These are phyloP conservation scores for Phrynosoma platyrhinos DNA, from an alignment of 2,113 vertebrate genomes.

Conservation along the genomic window DNA sequence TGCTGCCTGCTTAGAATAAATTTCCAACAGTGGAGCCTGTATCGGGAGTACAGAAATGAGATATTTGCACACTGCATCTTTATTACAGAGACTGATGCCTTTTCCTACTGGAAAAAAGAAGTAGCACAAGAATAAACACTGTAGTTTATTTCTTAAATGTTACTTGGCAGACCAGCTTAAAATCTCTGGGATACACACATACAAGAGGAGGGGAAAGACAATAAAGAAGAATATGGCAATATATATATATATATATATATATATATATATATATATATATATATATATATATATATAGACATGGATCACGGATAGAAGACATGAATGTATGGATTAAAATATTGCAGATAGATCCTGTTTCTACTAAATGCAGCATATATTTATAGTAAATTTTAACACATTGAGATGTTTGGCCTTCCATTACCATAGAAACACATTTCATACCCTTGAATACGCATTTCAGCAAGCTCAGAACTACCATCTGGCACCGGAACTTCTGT, in stretches of 20 bases:
- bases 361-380: conserved; percentile 28
- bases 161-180: not conserved
- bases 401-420: conserved; percentile 58
- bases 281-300: not conserved
- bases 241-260: not conserved
- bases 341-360: conserved; percentile 2
- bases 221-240: not conserved
- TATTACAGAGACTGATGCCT: not conserved
- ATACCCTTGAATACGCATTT: conserved; percentile 60
- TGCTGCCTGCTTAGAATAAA: not conserved
- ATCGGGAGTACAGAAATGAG: not conserved
- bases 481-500: conserved; percentile 62
- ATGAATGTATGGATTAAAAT: not conserved
- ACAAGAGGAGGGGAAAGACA: too few relatives aligned
- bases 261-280: not conserved
- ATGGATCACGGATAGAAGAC: not conserved
- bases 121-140: not conserved
- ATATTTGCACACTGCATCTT: not conserved
- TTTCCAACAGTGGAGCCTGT: not conserved
- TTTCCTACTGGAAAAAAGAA: not conserved
- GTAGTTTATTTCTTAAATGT: not conserved
- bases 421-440: conserved; percentile 69
- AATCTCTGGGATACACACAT: not conserved
- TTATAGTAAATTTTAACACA: conserved; percentile 64
- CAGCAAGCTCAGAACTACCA: conserved; percentile 62